Base-by-base conservation (phyloP, 1,140 invertebrate genomes). In the Hylyphantes graminicola region DNA sequence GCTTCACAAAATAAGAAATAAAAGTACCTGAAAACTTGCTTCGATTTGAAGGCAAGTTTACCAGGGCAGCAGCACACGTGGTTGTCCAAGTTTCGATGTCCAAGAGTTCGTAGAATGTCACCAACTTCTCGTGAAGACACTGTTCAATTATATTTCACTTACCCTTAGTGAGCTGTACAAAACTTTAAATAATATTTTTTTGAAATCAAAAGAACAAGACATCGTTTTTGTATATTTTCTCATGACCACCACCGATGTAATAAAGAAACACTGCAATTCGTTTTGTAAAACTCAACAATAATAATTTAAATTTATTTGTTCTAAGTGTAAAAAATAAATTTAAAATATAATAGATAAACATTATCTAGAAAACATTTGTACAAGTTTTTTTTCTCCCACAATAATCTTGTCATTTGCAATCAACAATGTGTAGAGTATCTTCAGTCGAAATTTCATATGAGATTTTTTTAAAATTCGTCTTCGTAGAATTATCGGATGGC, bases 1-100 rank as follows among this genome's bases (percentile, higher is more conserved):
- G 19, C 15, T 13, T 21, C 17, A 57, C 19, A 21, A 59, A 81
- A 63, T 54, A 64, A 64, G 57, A 73, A 57, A 67, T 50, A 61
- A 81, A 17, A 73, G 68, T 81, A 81, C 79, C 79, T 81, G 67
- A 64, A 8, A 81, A 81, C 79, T 73, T 81, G 59, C 68, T 73
- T 73, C 79, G 57, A 81, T 72, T 81, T 81, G 79, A 81, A 63
- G 53, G 51, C 57, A 72, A 73, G 79, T 81, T 72, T 57, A 64
- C 35, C 21, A 70, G 51, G 68, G 73, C 51, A 11, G 19, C 19
- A 19, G 5, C 65, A 55, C 50, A 59, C 19, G 8, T n/a, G 15
- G 17, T 50, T 70, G 48, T 59, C 51, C 51, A n/a, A 13, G 8
- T 54, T 67, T 67, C 17, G 11, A 51, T 57, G 55, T 12, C 35